These are phyloP conservation scores for Apantesis nais DNA, from an alignment of 2,888 invertebrate species.

Conservation along the genomic window DNA sequence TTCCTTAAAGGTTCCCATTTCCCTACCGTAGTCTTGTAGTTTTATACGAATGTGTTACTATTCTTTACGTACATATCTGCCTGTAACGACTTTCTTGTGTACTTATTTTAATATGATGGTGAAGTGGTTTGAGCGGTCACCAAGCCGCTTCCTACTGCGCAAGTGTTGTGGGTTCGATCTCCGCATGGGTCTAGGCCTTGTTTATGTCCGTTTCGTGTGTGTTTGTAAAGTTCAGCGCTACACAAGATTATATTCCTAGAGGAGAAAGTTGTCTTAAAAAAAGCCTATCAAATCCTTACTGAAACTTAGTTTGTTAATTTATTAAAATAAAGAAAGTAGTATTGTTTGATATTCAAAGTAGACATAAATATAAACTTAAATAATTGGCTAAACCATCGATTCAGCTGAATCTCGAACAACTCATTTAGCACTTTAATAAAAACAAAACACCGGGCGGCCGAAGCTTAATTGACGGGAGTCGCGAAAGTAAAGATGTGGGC, in stretches of 20 bases:
- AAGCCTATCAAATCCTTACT: not conserved
- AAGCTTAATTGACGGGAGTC: slow-evolving; percentile 69
- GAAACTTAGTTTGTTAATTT: not conserved
- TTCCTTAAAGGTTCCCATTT: slow-evolving; percentile 25
- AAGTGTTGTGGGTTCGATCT: too few relatives aligned
- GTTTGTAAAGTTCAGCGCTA: too few relatives aligned
- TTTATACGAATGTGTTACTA: slow-evolving; percentile 8
- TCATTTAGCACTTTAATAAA: slow-evolving; percentile 54
- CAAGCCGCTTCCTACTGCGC: too few relatives aligned
- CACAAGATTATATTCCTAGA: too few relatives aligned
- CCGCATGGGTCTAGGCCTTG: too few relatives aligned
- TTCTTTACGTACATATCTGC: slow-evolving; percentile 10
- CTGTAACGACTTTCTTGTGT: slow-evolving; percentile 1
- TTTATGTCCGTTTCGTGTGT: too few relatives aligned
- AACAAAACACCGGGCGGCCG: slow-evolving; percentile 48
- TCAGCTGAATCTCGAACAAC: slow-evolving; percentile 35
- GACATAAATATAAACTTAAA: slow-evolving; percentile 6
- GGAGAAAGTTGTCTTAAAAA: too few relatives aligned
- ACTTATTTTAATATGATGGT: not conserved
- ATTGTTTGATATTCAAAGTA: not conserved
- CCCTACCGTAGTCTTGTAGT: slow-evolving; percentile 19
- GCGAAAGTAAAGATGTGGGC: slow-evolving; percentile 72
- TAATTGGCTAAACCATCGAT: slow-evolving; percentile 30
- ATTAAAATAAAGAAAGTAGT: not conserved
- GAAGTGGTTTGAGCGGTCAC: too few relatives aligned